Base-by-base conservation (phyloP, 2,113 vertebrate genomes). In the Ginglymostoma cirratum region DNA sequence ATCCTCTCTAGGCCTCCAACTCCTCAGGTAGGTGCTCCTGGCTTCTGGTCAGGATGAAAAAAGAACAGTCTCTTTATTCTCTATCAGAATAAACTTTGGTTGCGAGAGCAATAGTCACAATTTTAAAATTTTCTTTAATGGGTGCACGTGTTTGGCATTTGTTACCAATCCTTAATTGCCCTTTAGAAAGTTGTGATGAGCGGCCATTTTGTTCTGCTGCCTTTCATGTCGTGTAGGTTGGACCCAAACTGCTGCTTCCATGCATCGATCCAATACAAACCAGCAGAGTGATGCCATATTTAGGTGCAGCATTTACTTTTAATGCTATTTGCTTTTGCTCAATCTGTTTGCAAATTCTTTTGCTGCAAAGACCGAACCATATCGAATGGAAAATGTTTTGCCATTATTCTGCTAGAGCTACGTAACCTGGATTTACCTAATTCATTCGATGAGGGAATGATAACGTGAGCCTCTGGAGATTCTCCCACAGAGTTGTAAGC, bases 391-490 rank as follows among this genome's bases (percentile, higher is more conserved):
- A 12, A 12, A 12, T 76, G 2, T 34, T 34, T 76, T 76, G 30
- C 30, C 34, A n/a, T 15, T 14, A 5, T n/a, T 34, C 34, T 61
- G 87, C 27, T n/a, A 65, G 7, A 34, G 17, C 15, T 34, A 15
- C 65, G 87, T 61, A 17, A 19, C 65, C 65, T 61, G 55, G 27
- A 2, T 95, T 48, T 45, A 96, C 96, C 96, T 96, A 69, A 38
- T 2, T 45, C n/a, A 34, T 27, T 19, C 0, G 2, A 24, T 3
- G 95, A 55, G 0, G 70, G 65, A 23, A 78, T 6, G 1, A 17
- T 27, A 8, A 96, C 69, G 5, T 72, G 86, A 83, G 96, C 96
- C 0, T 96, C 8, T 0, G 96, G 96, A 1, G 96, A 96, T 15
- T 78, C 3, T 17, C 96, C 96, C 5, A 42, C 83, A 0, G 61